Evolutionary conservation across 2,113 vertebrate genomes (phyloP).

Genomic region (Microtus oregoni): DNA sequence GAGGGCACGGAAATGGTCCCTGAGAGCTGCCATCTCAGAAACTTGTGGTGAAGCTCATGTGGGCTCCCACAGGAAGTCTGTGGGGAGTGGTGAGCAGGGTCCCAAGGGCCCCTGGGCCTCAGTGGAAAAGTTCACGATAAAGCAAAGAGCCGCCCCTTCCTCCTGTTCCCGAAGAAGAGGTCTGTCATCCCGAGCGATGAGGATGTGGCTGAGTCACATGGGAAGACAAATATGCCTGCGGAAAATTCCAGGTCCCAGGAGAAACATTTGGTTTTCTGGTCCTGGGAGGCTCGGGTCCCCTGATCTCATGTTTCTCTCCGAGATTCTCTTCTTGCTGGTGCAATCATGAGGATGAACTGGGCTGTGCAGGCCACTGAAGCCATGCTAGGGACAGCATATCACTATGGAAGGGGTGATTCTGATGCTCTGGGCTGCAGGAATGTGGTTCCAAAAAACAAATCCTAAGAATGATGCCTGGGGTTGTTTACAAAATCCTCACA

Average conservation of each 20-base stretch:
- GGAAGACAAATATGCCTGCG: neutral
- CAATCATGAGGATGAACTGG: neutral
- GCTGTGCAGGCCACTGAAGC: neutral
- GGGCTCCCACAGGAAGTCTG: conserved; percentile 38
- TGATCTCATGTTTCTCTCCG: neutral
- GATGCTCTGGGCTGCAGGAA: neutral
- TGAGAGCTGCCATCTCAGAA: neutral
- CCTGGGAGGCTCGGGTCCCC: neutral
- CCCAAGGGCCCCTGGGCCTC: neutral
- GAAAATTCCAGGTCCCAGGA: conserved; percentile 10
- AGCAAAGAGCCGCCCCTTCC: neutral
- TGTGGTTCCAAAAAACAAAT: neutral
- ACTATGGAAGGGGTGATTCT: too few species aligned
- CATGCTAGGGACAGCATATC: too few species aligned
- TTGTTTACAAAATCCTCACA: neutral
- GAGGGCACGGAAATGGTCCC: neutral
- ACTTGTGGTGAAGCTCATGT: neutral
- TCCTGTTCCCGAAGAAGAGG: neutral
- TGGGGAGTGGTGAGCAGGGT: neutral
- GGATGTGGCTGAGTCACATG: conserved; percentile 2
- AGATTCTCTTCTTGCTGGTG: too few species aligned
- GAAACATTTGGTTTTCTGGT: neutral
- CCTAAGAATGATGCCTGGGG: neutral
- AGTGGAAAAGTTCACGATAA: conserved; percentile 42
- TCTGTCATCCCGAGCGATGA: neutral